phyloP scores from a whole-genome alignment of 2,888 invertebrate genomes.

The Brenthis daphne region DNA sequence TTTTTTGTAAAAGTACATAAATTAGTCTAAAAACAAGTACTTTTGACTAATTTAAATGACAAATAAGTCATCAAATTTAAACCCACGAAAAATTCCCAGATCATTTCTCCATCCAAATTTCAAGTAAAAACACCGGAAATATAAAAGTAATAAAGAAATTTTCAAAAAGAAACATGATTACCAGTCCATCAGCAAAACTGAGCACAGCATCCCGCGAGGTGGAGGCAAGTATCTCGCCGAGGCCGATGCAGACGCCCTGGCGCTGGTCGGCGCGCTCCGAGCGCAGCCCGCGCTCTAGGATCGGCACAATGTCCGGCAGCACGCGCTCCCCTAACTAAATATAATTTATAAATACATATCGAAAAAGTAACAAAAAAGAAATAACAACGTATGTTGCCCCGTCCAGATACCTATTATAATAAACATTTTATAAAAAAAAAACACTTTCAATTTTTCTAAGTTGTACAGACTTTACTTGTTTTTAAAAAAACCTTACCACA shows the following conservation, averaged over 20 bases:
- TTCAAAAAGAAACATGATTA: neutral
- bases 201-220: constrained; percentile 97
- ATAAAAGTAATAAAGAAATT: neutral
- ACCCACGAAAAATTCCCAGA: no score
- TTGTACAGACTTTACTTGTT: no score
- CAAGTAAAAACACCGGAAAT: neutral
- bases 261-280: constrained; percentile 96
- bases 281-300: constrained; percentile 95
- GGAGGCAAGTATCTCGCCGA: constrained; percentile 98
- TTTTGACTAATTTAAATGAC: no score
- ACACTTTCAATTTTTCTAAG: no score
- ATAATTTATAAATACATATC: no score
- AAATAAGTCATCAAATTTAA: no score
- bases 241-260: constrained; percentile 98
- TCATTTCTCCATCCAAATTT: no score
- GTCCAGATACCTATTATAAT: no score
- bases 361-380: neutral
- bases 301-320: constrained; percentile 98
- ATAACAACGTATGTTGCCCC: neutral
- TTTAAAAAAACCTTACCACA: no score
- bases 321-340: constrained; percentile 95
- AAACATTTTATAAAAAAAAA: no score
- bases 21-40: no score
- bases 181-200: constrained; percentile 80
- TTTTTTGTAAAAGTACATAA: no score